Percentiles rank a stretch among this genome's conserved stretches.
Conservation (phyloP, 2,888 invertebrate genomes). For the Bursaphelenchus okinawaensis region DNA sequence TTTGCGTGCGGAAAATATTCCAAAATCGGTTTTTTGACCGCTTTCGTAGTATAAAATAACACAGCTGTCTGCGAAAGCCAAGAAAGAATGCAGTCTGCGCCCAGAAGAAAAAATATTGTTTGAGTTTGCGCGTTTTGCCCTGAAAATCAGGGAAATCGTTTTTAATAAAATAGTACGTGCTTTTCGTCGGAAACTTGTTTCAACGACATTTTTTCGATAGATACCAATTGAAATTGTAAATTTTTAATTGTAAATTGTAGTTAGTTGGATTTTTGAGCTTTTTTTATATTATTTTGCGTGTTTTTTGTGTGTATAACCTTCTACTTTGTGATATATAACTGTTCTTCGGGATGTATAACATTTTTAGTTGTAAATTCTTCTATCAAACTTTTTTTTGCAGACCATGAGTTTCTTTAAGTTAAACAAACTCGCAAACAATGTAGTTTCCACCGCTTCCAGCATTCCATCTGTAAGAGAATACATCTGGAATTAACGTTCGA, state of each 20-base stretch:
- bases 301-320: neutral
- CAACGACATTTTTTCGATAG: too few relatives aligned
- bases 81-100: too few relatives aligned
- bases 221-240: too few relatives aligned
- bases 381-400: neutral
- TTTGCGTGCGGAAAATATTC: too few relatives aligned
- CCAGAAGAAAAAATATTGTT: too few relatives aligned
- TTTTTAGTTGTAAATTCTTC: neutral
- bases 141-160: neutral
- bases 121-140: neutral
- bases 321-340: too few relatives aligned
- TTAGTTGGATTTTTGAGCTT: too few relatives aligned
- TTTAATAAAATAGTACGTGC: neutral
- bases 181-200: neutral
- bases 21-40: too few relatives aligned
- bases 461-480: constrained; percentile 7
- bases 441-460: neutral
- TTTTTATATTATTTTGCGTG: neutral
- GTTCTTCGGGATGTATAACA: neutral
- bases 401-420: constrained; percentile 12
- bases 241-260: too few relatives aligned
- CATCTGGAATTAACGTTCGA: neutral
- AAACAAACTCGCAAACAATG: constrained; percentile 8
- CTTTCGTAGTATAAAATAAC: too few relatives aligned
- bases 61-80: too few relatives aligned